Conservation (phyloP, 2,113 vertebrate genomes). For the Anguilla japonica region DNA sequence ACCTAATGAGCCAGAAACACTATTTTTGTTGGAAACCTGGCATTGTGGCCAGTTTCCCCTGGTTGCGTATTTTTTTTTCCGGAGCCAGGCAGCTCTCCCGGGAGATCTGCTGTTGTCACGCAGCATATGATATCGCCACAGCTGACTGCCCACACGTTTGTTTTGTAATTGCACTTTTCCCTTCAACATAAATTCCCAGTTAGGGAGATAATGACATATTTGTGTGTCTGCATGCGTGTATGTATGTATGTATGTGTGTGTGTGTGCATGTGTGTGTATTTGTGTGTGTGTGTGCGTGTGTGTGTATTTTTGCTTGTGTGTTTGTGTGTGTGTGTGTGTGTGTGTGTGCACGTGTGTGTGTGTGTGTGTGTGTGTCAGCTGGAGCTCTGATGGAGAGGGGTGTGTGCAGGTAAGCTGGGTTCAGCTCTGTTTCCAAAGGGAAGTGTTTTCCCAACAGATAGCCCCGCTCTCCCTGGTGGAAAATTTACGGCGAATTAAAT, state of each 20-base stretch:
- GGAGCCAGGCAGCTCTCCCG: background rate
- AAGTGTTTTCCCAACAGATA: slow-evolving; percentile 61
- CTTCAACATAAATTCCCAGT: background rate
- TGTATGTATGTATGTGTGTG: background rate
- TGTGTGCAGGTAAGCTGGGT: slow-evolving; percentile 49
- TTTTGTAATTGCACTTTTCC: background rate
- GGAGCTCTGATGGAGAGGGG: background rate
- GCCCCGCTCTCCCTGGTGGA: slow-evolving; percentile 33
- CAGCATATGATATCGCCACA: background rate
- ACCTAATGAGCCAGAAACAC: background rate
- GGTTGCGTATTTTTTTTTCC: background rate
- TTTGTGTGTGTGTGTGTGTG: background rate
- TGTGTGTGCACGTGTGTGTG: background rate
- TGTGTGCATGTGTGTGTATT: background rate
- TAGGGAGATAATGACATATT: background rate
- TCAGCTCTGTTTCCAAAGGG: slow-evolving; percentile 51
- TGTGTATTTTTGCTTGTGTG: background rate
- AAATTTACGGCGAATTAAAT: slow-evolving; percentile 52
- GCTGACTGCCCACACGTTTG: background rate
- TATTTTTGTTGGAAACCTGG: background rate
- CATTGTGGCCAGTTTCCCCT: background rate
- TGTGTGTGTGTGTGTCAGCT: background rate
- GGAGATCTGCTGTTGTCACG: background rate
- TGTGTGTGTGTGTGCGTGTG: background rate
- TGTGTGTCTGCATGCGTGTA: background rate